Evolutionary conservation across 2,888 invertebrate species (phyloP), one percentile per base, ranked within the genome.

Genomic region (Dorcus hopei): DNA sequence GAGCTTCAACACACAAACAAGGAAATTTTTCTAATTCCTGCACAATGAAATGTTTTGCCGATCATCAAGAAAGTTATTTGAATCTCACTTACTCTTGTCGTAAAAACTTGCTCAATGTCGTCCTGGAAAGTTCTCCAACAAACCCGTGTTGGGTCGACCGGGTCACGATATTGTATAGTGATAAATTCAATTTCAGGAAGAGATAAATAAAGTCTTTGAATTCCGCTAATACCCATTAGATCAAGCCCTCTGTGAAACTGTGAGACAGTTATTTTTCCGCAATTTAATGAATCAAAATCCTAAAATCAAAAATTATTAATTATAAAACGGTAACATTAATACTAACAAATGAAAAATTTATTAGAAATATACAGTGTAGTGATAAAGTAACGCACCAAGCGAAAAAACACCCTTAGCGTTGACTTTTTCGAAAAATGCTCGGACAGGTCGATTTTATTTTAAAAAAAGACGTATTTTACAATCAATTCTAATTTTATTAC

Each of bases 81-180:
- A 43, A 16, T 38, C 49, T 19, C 26, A 47, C 49, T 38, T 68
- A 77, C 76, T 65, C 76, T 76, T 3, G 71, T 70, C 0, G 77
- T 78, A 64, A 78, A 79, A 3, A 78, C 90, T 71, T 87, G 85
- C 71, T 92, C 88, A 64, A 91, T 85, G 74, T 91, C 91, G 68
- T 89, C 87, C 70, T 87, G 88, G 73, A 92, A 92, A 19, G 86
- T 85, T 58, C 84, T 82, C 91, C 91, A 92, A 74, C 88, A 87
- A 45, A 90, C 81, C 53, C 86, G 82, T 54, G 83, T 80, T 0
- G 77, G 76, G 75, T 91, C 90, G 66, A 86, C 83, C n/a, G 88
- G 87, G 79, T 91, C 89, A 59, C 82, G 74, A 76, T 91, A 92
- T 71, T 87, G 85, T 9, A 81, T 79, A 66, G 84, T 80, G n/a